These are phyloP conservation scores for Baronia brevicornis DNA, from an alignment of 2,888 invertebrate genomes.

Conservation along the genomic window DNA sequence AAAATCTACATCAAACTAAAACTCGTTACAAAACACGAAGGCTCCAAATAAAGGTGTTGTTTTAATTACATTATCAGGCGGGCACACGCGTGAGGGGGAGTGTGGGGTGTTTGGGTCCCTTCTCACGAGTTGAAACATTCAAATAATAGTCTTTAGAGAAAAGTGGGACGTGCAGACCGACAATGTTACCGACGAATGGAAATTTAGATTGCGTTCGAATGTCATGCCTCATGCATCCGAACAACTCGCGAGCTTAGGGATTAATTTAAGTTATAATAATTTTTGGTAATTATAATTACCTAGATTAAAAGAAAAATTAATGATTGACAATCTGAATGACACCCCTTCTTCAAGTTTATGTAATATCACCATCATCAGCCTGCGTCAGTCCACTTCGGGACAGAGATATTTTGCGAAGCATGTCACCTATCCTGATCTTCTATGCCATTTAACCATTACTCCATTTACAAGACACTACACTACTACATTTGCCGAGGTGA, in stretches of 20 bases:
- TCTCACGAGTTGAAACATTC: conserved; percentile 72
- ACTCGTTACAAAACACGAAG: conserved; percentile 51
- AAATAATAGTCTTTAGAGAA: conserved; percentile 71
- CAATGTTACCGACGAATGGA: conserved; percentile 25
- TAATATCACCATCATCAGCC: too few relatives aligned
- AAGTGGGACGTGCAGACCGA: conserved; percentile 40
- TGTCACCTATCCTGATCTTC: too few relatives aligned
- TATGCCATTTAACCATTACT: too few relatives aligned
- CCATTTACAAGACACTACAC: too few relatives aligned
- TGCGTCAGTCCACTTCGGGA: too few relatives aligned
- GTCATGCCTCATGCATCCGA: conserved; percentile 56
- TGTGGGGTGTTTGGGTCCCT: conserved; percentile 51
- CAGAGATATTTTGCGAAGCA: too few relatives aligned
- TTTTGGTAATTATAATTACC: conserved; percentile 3
- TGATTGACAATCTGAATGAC: too few relatives aligned
- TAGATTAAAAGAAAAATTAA: too few relatives aligned
- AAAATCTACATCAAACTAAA: conserved; percentile 38
- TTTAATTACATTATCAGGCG: conserved; percentile 74
- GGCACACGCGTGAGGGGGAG: conserved; percentile 55
- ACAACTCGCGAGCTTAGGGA: conserved; percentile 25
- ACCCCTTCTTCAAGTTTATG: too few relatives aligned
- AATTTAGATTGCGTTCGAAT: conserved; percentile 68
- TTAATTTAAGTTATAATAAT: conserved; percentile 2
- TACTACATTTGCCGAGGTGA: too few relatives aligned
- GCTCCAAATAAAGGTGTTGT: conserved; percentile 70